A percentile compares a stretch with the other conserved stretches of the same genome.
phyloP scores from a whole-genome alignment of 92 coral and sea anemone genomes.

The Zoanthus solanderi region DNA sequence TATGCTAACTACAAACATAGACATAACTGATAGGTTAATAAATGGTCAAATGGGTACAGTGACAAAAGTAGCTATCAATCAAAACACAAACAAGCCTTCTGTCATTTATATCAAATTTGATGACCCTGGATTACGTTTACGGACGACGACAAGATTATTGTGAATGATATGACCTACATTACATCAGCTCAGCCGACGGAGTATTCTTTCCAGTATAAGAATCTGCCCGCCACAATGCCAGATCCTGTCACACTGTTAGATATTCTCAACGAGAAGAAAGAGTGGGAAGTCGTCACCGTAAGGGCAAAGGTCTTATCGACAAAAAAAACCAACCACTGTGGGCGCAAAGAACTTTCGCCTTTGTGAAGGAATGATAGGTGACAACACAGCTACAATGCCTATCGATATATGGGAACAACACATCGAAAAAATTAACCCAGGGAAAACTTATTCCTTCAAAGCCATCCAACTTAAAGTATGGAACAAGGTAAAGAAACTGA shows the following conservation, averaged over 20 bases:
- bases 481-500: slow-evolving; percentile 16
- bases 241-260: slow-evolving; percentile 17
- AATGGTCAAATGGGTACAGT: slow-evolving; percentile 63
- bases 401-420: slow-evolving; percentile 13
- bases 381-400: slow-evolving; percentile 14
- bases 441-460: slow-evolving; percentile 15
- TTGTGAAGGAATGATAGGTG: slow-evolving; percentile 17
- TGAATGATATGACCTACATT: slow-evolving; percentile 15
- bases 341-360: slow-evolving; percentile 13
- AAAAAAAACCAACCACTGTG: slow-evolving; percentile 7
- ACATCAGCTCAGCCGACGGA: slow-evolving; percentile 19
- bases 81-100: slow-evolving; percentile 48
- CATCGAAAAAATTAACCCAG: slow-evolving; percentile 13
- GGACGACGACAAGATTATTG: slow-evolving; percentile 17
- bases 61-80: slow-evolving; percentile 47
- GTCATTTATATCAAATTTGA: slow-evolving; percentile 72
- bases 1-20: slow-evolving; percentile 41
- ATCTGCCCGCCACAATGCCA: slow-evolving; percentile 19
- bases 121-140: slow-evolving; percentile 49
- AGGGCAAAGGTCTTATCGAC: slow-evolving; percentile 18
- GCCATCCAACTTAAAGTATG: slow-evolving; percentile 11
- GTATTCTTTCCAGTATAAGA: slow-evolving; percentile 12
- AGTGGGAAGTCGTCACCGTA: slow-evolving; percentile 16
- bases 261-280: slow-evolving; percentile 13
- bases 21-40: slow-evolving; percentile 50